Base-by-base conservation (phyloP, 1,140 invertebrate genomes). In the Globodera ellingtonae region DNA sequence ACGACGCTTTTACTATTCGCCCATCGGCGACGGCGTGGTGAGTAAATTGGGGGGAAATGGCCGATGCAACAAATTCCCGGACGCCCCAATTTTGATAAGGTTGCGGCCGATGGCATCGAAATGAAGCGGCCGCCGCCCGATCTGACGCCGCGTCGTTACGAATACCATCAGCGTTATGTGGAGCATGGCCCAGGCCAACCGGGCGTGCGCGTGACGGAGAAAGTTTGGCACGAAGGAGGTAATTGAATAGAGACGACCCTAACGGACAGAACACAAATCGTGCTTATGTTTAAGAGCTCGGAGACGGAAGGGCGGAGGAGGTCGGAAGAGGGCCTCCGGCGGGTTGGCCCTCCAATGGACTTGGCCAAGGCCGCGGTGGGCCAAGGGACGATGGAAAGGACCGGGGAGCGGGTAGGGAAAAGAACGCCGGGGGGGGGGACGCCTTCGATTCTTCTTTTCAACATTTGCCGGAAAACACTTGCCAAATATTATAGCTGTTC, bases 71-170 rank as follows among this genome's bases (percentile, higher is more conserved):
- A 7, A 9, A 9, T 52, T 52, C 50, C 50, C 50, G 50, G 7
- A 2, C 35, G 35, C 35, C 35, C 35, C 35, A 35, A 35, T 35
- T 35, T 35, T 35, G 35, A n/a, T 48, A 80, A 80, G 24, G 84
- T 85, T 24, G 87, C 82, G 21, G 87, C 87, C 44, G 87, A 88
- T 76, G 87, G 87, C 21, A 83, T 89, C 70, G 87, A 88, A 59
- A 80, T 88, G 71, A 89, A 88, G 72, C 79, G 83, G 66, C 78
- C 78, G n/a, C 87, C 88, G 35, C 66, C 80, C 5, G 87, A 88
- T 67, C 72, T 89, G 35, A 81, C 84, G 62, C 87, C 87, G 48
- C 76, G 81, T 56, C 81, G 86, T 18, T 69, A 83, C 56, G 82
- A 66, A 3, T 70, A 48, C 35, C 82, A 84, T 59, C 66, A 89